These are phyloP conservation scores for Leptopilina boulardi DNA, from an alignment of 1,140 invertebrate species.

Conservation along the genomic window DNA sequence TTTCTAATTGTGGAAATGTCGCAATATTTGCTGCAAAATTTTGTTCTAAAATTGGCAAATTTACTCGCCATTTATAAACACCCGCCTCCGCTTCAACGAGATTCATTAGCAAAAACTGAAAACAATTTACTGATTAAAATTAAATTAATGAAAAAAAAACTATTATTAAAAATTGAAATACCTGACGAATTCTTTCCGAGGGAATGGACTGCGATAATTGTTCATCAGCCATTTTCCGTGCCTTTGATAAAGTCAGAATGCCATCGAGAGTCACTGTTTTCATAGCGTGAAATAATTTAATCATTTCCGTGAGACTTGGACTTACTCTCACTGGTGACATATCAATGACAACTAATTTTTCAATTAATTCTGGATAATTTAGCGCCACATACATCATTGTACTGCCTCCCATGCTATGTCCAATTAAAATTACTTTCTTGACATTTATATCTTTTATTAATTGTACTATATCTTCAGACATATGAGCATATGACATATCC, in stretches of 20 bases:
- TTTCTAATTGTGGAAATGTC: slow-evolving; percentile 78
- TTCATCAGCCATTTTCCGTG: slow-evolving; percentile 78
- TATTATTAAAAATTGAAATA: slow-evolving; percentile 57
- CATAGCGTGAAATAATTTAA: slow-evolving; percentile 82
- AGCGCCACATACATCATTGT: slow-evolving; percentile 88
- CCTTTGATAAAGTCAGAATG: slow-evolving; percentile 80
- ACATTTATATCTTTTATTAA: slow-evolving; percentile 81
- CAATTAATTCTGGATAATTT: slow-evolving; percentile 83
- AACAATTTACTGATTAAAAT: slow-evolving; percentile 62
- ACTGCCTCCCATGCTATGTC: slow-evolving; percentile 95
- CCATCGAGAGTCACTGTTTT: slow-evolving; percentile 77
- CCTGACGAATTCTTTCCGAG: slow-evolving; percentile 74
- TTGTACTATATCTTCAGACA: slow-evolving; percentile 84
- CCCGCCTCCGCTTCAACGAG: slow-evolving; percentile 80
- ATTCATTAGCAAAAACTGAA: slow-evolving; percentile 89
- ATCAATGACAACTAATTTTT: slow-evolving; percentile 89
- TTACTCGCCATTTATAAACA: slow-evolving; percentile 84
- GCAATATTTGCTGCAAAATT: slow-evolving; percentile 82
- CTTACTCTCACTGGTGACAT: slow-evolving; percentile 86
- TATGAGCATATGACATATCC: slow-evolving; percentile 82
- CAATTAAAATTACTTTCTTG: slow-evolving; percentile 82
- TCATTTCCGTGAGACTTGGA: slow-evolving; percentile 80
- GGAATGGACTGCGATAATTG: slow-evolving; percentile 73
- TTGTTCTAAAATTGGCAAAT: slow-evolving; percentile 82
- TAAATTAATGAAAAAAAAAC: background rate